phyloP scores from a whole-genome alignment of 2,888 invertebrate genomes.

The Bruchidius siliquastri region DNA sequence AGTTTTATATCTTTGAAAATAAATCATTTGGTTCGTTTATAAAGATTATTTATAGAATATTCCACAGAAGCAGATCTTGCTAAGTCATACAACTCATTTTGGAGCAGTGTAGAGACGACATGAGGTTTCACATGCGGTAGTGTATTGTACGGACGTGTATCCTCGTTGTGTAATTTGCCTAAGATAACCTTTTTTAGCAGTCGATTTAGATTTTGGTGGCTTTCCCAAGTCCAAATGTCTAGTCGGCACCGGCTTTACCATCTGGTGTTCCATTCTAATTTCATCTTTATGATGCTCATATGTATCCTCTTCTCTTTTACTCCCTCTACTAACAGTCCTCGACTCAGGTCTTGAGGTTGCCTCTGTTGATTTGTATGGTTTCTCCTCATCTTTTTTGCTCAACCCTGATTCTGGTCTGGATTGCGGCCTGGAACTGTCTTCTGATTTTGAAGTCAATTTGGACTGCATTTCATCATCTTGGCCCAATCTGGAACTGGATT shows the following conservation, averaged over 20 bases:
- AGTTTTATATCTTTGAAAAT: too few species aligned
- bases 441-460: not conserved
- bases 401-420: not conserved
- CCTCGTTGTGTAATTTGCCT: too few species aligned
- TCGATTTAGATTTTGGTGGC: slow-evolving; percentile 24
- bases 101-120: too few species aligned
- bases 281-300: not conserved
- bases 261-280: not conserved
- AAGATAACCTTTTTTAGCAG: slow-evolving; percentile 24
- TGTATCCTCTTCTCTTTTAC: not conserved
- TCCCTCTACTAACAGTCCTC: not conserved
- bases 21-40: too few species aligned
- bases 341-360: not conserved
- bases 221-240: slow-evolving; percentile 12
- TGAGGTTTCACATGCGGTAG: too few species aligned
- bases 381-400: not conserved
- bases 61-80: too few species aligned
- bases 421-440: not conserved
- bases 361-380: not conserved
- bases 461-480: not conserved
- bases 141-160: too few species aligned
- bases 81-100: too few species aligned
- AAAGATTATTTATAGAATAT: too few species aligned
- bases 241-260: not conserved
- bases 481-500: not conserved